These are phyloP conservation scores for Ophiodon elongatus DNA, from an alignment of 2,113 vertebrate species.

Conservation along the genomic window DNA sequence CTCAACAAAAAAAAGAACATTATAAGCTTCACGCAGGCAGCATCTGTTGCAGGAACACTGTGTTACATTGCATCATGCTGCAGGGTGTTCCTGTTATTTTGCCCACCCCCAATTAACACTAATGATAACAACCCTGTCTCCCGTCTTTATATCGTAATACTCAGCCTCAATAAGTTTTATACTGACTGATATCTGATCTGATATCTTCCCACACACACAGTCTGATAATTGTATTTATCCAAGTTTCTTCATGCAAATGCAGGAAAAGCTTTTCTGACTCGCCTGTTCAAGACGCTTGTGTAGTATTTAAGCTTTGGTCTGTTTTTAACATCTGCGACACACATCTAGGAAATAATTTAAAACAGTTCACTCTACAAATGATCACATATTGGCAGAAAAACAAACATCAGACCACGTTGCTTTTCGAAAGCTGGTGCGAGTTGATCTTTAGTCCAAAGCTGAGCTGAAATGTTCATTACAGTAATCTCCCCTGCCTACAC, in stretches of 20 bases:
- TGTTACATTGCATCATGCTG: slow-evolving; percentile 15
- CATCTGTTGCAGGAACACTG: background rate
- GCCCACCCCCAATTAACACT: background rate
- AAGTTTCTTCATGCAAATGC: slow-evolving; percentile 1
- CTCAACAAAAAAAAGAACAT: background rate
- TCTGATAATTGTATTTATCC: slow-evolving; percentile 24
- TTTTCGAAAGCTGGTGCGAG: background rate
- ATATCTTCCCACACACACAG: slow-evolving; percentile 32
- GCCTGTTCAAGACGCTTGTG: background rate
- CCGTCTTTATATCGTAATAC: background rate
- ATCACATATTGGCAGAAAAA: background rate
- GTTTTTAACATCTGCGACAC: background rate
- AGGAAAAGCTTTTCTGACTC: slow-evolving; percentile 8
- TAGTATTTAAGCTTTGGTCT: background rate
- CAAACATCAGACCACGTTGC: background rate
- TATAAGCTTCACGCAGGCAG: background rate
- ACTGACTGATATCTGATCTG: slow-evolving; percentile 6
- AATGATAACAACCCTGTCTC: background rate
- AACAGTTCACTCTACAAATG: background rate
- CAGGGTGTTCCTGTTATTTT: background rate
- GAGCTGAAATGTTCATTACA: slow-evolving; percentile 13
- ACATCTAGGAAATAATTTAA: background rate
- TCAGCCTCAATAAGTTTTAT: background rate
- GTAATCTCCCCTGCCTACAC: background rate
- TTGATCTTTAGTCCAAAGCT: background rate